A percentile compares a stretch with the other conserved stretches of the same genome.
Evolutionary conservation across 2,888 invertebrate species (phyloP).

Genomic region (Empis stercorea): DNA sequence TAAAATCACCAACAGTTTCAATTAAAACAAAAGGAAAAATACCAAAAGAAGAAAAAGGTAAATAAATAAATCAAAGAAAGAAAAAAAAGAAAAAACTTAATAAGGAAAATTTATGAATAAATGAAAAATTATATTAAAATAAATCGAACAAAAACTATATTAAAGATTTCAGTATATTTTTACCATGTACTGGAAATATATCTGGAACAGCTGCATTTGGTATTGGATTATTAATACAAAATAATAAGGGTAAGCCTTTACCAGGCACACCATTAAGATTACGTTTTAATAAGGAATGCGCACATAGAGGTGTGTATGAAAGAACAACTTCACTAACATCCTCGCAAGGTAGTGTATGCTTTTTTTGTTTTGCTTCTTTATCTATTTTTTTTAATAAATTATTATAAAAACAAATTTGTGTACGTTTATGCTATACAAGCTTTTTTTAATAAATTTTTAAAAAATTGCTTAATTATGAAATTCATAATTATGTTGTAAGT

Average conservation of each 20-base stretch:
- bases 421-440: neutral
- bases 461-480: too few relatives aligned
- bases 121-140: neutral
- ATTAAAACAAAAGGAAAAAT: conserved; percentile 76
- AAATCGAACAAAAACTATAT: neutral
- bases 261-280: conserved; percentile 79
- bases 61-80: neutral
- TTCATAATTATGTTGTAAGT: too few relatives aligned
- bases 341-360: conserved; percentile 36
- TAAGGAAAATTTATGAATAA: neutral
- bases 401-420: too few relatives aligned
- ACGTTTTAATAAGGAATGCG: conserved; percentile 83
- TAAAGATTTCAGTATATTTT: conserved; percentile 77
- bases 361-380: conserved; percentile 3
- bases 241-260: conserved; percentile 62
- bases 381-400: conserved; percentile 8
- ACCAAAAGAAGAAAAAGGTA: conserved; percentile 75
- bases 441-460: conserved; percentile 2
- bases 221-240: conserved; percentile 73
- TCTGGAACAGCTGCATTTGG: conserved; percentile 80
- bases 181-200: conserved; percentile 77
- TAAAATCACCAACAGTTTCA: conserved; percentile 77
- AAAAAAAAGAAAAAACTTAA: neutral
- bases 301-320: conserved; percentile 75
- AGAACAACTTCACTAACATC: conserved; percentile 35